Percentiles rank a stretch among this genome's conserved stretches.
Evolutionary conservation across 2,888 invertebrate species (phyloP).

Genomic region (Diogma glabrata): DNA sequence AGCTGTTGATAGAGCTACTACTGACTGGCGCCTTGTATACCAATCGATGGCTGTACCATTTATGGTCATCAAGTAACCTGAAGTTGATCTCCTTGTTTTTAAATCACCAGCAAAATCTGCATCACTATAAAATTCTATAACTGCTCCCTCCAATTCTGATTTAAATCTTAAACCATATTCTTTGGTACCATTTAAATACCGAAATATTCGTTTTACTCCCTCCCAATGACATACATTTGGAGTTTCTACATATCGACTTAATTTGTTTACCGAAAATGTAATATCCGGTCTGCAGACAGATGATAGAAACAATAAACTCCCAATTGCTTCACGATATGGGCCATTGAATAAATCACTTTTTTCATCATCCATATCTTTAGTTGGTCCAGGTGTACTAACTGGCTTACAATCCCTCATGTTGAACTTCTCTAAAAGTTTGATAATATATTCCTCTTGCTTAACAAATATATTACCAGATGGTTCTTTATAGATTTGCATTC

Average conservation of each 20-base stretch:
- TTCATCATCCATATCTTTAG: neutral
- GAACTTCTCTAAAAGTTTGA: neutral
- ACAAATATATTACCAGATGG: neutral
- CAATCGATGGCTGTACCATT: neutral
- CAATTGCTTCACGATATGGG: no score
- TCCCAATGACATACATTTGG: no score
- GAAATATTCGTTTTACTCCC: no score
- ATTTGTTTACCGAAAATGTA: no score
- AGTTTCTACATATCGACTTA: no score
- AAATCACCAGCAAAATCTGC: no score
- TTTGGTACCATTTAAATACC: no score
- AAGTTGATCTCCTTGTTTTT: neutral
- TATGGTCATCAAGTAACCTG: neutral
- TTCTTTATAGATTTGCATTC: neutral
- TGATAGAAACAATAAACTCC: no score
- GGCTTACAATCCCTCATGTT: neutral
- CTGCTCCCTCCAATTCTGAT: no score
- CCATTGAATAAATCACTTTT: neutral
- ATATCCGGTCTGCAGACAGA: no score
- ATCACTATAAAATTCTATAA: neutral
- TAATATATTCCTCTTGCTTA: neutral
- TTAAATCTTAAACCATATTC: no score
- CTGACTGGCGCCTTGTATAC: neutral
- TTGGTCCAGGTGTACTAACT: neutral
- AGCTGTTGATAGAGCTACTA: neutral